Evolutionary conservation across 2,888 invertebrate species (phyloP), one percentile per base, ranked within the genome.

Genomic region (Antitype chi): DNA sequence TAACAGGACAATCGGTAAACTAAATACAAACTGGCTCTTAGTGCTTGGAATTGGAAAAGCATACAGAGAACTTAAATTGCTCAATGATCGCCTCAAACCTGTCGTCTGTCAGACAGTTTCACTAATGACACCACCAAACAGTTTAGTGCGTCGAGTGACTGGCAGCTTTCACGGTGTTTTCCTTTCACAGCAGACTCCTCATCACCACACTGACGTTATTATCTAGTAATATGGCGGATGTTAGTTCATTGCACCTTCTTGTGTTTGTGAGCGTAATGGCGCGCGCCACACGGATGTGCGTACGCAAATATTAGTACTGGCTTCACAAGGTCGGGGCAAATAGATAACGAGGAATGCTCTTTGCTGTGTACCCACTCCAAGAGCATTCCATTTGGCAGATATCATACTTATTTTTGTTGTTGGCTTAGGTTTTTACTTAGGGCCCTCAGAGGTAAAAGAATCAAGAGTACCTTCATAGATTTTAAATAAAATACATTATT

Each of bases 291-390:
- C 91, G 91, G 90, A 91, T 90, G 90, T 92, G 93, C 91, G 89
- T 86, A 91, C 92, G 94, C 94, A 95, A 95, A 95, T 93, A 95
- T 93, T 93, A 90, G 85, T 82, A 84, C 85, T 87, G 87, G 89
- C 88, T 85, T 83, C 84, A 76, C 93, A 93, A 94, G 94, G 93
- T 92, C 93, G 90, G 87, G 88, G 88, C 91, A 90, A 88, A 91
- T 85, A 90, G 85, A 82, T 87, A 85, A 85, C 82, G 80, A 84
- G 83, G 87, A 83, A 86, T 84, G 87, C 84, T 85, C 83, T 84
- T 80, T 72, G 76, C 81, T 82, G 81, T 80, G 84, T 84, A 81
- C 79, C 81, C 71, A 84, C 89, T 88, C 85, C 68, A 74, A 85
- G 78, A 87, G 78, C 84, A 89, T 87, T 87, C 88, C 86, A 84